Percentiles rank a stretch among this genome's conserved stretches.
Conservation (phyloP, 2,888 invertebrate genomes). For the Arenicola marina region DNA sequence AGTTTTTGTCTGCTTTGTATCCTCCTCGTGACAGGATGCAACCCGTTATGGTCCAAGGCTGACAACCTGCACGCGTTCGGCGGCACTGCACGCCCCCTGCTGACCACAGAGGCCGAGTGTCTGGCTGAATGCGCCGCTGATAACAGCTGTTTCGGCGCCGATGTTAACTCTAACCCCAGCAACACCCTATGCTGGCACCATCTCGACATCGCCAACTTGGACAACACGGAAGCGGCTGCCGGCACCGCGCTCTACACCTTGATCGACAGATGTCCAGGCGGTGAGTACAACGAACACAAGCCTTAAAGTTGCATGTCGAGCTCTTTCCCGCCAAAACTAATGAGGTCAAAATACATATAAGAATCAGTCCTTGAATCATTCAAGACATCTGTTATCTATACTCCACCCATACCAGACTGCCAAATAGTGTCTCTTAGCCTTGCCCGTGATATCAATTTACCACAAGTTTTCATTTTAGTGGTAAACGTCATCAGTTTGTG, state of each 20-base stretch:
- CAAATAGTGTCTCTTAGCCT: too few relatives aligned
- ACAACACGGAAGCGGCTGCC: background rate
- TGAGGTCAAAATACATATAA: too few relatives aligned
- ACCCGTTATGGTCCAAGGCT: background rate
- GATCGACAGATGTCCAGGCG: background rate
- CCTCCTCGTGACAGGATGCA: background rate
- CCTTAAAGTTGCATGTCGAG: too few relatives aligned
- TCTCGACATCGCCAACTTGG: background rate
- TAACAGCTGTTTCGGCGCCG: background rate
- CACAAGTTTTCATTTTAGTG: too few relatives aligned
- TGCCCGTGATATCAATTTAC: too few relatives aligned
- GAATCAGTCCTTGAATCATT: too few relatives aligned
- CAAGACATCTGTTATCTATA: too few relatives aligned
- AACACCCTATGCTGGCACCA: background rate
- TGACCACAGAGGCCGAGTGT: background rate
- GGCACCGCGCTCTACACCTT: background rate
- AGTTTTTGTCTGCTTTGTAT: too few relatives aligned
- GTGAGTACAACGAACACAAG: too few relatives aligned
- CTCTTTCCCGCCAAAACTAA: too few relatives aligned
- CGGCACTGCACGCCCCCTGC: background rate
- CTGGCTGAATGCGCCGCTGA: background rate
- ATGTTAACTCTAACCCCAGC: background rate
- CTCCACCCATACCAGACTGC: too few relatives aligned
- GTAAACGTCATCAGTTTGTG: too few relatives aligned
- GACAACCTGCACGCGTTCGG: background rate